Evolutionary conservation across 2,888 invertebrate species (phyloP).

Genomic region (Cartodere bifasciata): DNA sequence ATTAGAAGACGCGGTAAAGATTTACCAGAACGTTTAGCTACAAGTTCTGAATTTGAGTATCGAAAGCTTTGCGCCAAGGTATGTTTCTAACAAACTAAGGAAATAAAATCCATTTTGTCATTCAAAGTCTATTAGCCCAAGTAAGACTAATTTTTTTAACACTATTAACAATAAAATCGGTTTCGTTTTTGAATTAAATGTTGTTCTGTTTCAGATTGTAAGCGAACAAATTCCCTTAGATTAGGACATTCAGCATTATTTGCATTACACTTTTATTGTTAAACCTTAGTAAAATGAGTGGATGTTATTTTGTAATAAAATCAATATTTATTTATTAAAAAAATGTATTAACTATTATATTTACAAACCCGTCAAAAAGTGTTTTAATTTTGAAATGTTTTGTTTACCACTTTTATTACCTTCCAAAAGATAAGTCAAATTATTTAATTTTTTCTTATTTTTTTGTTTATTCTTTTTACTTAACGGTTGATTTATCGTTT

Average conservation of each 20-base stretch:
- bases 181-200: neutral
- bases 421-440: slow-evolving; percentile 13
- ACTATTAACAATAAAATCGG: neutral
- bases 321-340: no score
- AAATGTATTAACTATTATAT: neutral
- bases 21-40: slow-evolving; percentile 68
- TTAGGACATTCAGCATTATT: no score
- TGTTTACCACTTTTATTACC: slow-evolving; percentile 9
- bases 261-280: no score
- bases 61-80: slow-evolving; percentile 78
- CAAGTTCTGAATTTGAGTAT: slow-evolving; percentile 75
- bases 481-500: slow-evolving; percentile 1
- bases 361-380: slow-evolving; percentile 13
- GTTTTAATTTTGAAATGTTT: slow-evolving; percentile 10
- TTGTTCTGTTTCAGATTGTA: slow-evolving; percentile 48
- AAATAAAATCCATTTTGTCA: slow-evolving; percentile 15
- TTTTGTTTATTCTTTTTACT: slow-evolving; percentile 11
- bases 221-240: slow-evolving; percentile 62
- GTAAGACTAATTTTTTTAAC: slow-evolving; percentile 2
- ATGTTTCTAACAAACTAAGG: slow-evolving; percentile 33
- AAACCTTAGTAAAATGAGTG: no score
- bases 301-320: slow-evolving; percentile 13
- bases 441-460: slow-evolving; percentile 12
- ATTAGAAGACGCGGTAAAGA: slow-evolving; percentile 73
- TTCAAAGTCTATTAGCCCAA: slow-evolving; percentile 28